phyloP scores from a whole-genome alignment of 2,797 vertebrate species.

The Characodon lateralis region DNA sequence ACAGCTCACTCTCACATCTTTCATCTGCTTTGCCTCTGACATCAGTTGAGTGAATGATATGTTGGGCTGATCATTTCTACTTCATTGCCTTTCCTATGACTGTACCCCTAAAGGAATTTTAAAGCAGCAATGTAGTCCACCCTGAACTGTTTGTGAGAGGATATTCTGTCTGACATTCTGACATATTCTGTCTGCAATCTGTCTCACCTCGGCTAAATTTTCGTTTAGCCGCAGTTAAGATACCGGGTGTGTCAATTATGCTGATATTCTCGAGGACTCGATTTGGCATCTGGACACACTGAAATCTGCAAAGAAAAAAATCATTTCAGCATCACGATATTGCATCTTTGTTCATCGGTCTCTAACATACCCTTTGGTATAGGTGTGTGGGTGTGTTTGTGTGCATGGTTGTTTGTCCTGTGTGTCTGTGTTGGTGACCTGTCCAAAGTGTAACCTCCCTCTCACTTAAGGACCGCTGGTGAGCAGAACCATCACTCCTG shows the following conservation, averaged over 20 bases:
- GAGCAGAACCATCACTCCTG: background rate
- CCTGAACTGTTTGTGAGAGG: background rate
- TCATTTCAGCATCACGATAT: background rate
- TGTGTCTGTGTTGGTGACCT: no score
- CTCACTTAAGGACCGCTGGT: background rate
- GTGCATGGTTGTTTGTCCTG: no score
- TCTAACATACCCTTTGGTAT: no score
- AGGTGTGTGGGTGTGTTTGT: no score
- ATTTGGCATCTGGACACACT: conserved; percentile 87
- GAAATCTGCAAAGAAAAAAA: conserved; percentile 78
- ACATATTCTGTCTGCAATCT: background rate
- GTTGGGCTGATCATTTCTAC: conserved; percentile 4
- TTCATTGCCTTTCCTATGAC: conserved; percentile 4
- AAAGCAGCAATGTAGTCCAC: conserved; percentile 9
- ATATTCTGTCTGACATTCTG: background rate
- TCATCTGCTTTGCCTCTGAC: conserved; percentile 38
- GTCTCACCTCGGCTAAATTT: conserved; percentile 84
- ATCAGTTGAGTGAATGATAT: conserved; percentile 24
- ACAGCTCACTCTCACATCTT: conserved; percentile 37
- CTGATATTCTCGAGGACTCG: conserved; percentile 89
- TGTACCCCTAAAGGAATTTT: background rate
- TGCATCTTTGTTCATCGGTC: background rate
- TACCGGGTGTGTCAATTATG: conserved; percentile 88
- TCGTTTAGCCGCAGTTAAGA: conserved; percentile 85
- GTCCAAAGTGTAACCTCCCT: no score